Evolutionary conservation across 2,113 vertebrate genomes (phyloP), one percentile per base, ranked within the genome.

Genomic region (Mohoua ochrocephala): DNA sequence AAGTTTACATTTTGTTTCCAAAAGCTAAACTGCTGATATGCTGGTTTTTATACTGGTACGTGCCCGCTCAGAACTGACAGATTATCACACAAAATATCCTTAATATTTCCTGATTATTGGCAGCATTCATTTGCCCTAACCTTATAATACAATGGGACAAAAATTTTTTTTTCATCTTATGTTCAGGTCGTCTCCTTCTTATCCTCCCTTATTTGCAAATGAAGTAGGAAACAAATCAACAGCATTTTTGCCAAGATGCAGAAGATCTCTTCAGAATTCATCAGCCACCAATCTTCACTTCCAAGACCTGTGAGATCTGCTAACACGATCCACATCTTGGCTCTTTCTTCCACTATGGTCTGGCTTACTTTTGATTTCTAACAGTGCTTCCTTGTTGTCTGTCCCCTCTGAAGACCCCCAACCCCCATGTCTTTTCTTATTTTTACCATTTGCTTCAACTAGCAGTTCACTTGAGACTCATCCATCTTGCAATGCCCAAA

Each of bases 401-500:
- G 97, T 97, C 97, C 94, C 68, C 87, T 97, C 89, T 91, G 89
- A 97, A 98, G 95, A 93, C 74, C 87, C 93, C 94, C 94, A 97
- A 95, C 95, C 97, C 98, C 97, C 97, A 97, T 94, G 95, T 97
- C 98, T 98, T 98, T 98, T 98, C 98, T 98, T 98, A 98, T 98
- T 99, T 98, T 98, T 98, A 98, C 99, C 99, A 99, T 99, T 99
- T 99, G 99, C 98, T 99, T 98, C 98, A 97, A 98, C 98, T 97
- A 98, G 98, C 99, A 98, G 98, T 98, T 98, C 98, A 98, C 98
- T 98, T 93, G 98, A 99, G 99, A 98, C 98, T 98, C 99, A 99
- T 99, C 99, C 98, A 99, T 99, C 99, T 99, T 98, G 98, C 97
- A 98, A 97, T 97, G 98, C 98, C 98, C 97, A 90, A 95, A 98